These are phyloP conservation scores for Leptogaster cylindrica DNA, from an alignment of 2,888 invertebrate species.

Conservation along the genomic window DNA sequence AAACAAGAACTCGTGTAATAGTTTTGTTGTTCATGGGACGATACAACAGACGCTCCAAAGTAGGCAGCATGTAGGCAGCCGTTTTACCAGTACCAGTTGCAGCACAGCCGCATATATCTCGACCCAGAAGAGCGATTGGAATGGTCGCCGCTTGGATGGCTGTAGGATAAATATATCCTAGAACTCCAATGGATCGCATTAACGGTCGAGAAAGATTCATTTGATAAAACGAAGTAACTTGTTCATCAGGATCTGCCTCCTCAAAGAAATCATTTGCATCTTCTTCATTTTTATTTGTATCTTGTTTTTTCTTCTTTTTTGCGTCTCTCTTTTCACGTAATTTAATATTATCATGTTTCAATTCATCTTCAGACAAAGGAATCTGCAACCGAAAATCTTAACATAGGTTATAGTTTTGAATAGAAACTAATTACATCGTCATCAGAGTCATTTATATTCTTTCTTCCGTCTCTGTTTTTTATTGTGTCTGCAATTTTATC, in stretches of 20 bases:
- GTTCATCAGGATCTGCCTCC: conserved; percentile 71
- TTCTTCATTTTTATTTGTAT: conserved; percentile 63
- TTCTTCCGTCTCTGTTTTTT: conserved; percentile 61
- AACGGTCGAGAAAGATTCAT: conserved; percentile 96
- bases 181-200: conserved; percentile 84
- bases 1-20: conserved; percentile 83
- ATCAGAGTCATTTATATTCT: conserved; percentile 64
- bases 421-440: conserved; percentile 55
- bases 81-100: conserved; percentile 99
- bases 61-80: conserved; percentile 97
- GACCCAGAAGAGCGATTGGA: conserved; percentile 88
- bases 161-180: conserved; percentile 93
- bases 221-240: conserved; percentile 80
- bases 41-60: conserved; percentile 89
- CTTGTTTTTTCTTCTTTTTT: conserved; percentile 63
- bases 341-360: conserved; percentile 74
- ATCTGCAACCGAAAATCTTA: conserved; percentile 56
- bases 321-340: conserved; percentile 69
- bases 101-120: conserved; percentile 98
- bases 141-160: conserved; percentile 96
- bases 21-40: conserved; percentile 74
- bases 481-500: conserved; percentile 77
- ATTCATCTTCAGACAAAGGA: conserved; percentile 78
- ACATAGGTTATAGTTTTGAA: not conserved
- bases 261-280: conserved; percentile 66